These are phyloP conservation scores for Spongilla lacustris DNA, from an alignment of 37 sponge, comb jelly and placozoan genomes.

Conservation along the genomic window DNA sequence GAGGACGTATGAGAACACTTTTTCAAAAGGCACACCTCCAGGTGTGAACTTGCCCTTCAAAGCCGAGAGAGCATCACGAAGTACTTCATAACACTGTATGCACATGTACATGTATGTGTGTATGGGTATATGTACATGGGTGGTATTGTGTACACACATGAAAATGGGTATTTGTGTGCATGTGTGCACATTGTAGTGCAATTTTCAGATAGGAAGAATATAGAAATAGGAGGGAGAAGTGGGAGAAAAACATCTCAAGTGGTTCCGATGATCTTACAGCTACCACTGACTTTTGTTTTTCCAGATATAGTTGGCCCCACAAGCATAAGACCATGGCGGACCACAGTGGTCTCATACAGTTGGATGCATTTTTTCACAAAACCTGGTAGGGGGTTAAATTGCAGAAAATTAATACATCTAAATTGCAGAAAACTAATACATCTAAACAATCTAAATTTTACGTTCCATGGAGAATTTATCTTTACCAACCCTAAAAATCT, in stretches of 20 bases:
- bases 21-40: conserved; percentile 85
- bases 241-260: too few species aligned
- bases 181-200: too few species aligned
- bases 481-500: background rate
- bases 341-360: conserved; percentile 99
- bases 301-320: conserved; percentile 99
- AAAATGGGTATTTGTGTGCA: too few species aligned
- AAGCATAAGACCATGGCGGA: conserved; percentile 99
- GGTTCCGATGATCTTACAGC: too few species aligned
- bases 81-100: conserved; percentile 57
- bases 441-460: too few species aligned
- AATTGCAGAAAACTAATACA: too few species aligned
- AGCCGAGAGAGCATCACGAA: conserved; percentile 80
- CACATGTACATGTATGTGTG: conserved; percentile 15
- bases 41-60: conserved; percentile 86
- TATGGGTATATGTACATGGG: background rate
- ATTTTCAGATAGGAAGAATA: too few species aligned
- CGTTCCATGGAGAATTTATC: background rate
- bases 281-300: conserved; percentile 80
- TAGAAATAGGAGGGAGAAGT: too few species aligned
- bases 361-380: conserved; percentile 98
- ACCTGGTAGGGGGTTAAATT: conserved; percentile 23
- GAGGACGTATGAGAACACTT: conserved; percentile 87
- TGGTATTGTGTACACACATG: background rate
- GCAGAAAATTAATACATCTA: too few species aligned